Evolutionary conservation across 2,113 vertebrate genomes (phyloP), one percentile per base, ranked within the genome.

Genomic region (Catharus bicknelli): DNA sequence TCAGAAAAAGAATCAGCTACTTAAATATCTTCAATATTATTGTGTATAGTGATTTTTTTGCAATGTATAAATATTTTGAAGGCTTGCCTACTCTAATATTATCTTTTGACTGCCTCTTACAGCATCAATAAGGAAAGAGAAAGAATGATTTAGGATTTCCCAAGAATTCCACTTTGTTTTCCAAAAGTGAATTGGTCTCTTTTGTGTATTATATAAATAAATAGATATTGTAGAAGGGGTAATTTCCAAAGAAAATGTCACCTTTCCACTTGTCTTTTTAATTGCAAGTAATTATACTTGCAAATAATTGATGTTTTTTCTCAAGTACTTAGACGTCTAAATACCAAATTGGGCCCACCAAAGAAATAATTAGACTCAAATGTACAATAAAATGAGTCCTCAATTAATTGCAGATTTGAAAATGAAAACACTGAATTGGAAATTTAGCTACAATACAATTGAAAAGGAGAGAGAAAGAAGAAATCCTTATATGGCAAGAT

Each of bases 291-390:
- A 83, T 69, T 88, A 50, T 43, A 17, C 55, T 93, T 93, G 16
- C 29, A 88, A 95, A 86, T 72, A 75, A 38, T 20, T 9, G 29
- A 51, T 63, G 16, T 7, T 47, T 72, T 42, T 76, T 86, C 54
- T 72, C 16, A 74, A 86, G 19, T 13, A 63, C 27, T 81, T 86
- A 53, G 36, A 34, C 48, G 36, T 70, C 38, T 88, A 75, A 95
- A 67, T 75, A 81, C 18, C 27, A 73, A 9, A 73, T 7, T 69
- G 17, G 14, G n/a, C 45, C 53, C 64, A 83, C 55, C 42, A 84
- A 79, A 88, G 48, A 84, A 81, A n/a, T 54, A 81, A 88, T 83
- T 87, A 54, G 8, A 81, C 36, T 86, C 53, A 75, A 93, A 89
- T 53, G 38, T 45, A 42, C 32, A 93, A 58, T 76, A 54, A 94